A percentile compares a stretch with the other conserved stretches of the same genome.
These are phyloP conservation scores for Vireo altiloquus DNA, from an alignment of 2,113 vertebrate species.

Conservation along the genomic window DNA sequence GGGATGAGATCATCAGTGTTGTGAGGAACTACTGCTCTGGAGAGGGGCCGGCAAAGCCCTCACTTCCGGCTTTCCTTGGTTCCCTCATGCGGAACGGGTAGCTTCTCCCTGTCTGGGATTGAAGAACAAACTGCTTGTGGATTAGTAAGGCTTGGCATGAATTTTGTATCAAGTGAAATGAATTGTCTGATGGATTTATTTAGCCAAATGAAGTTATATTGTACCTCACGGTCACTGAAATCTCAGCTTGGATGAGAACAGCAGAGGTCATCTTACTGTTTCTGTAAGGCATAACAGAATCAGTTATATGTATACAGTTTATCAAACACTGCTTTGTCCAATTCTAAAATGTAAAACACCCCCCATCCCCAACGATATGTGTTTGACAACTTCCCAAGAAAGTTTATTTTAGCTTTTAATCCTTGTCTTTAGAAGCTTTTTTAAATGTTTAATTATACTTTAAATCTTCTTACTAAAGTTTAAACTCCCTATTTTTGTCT, in stretches of 20 bases:
- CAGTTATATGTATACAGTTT: not conserved
- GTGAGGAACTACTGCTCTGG: not conserved
- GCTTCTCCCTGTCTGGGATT: not conserved
- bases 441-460: not conserved
- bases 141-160: not conserved
- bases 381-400: not conserved
- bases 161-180: not conserved
- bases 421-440: not conserved
- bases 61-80: not conserved
- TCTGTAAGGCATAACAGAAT: not conserved
- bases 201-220: not conserved
- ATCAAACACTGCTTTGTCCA: not conserved
- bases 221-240: not conserved
- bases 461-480: not conserved
- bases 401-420: not conserved
- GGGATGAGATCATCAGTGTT: not conserved
- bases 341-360: not conserved
- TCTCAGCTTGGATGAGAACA: not conserved
- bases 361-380: not conserved
- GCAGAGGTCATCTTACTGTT: not conserved
- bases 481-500: not conserved
- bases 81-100: not conserved
- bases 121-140: not conserved
- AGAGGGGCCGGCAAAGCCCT: not conserved
- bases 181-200: not conserved